Conservation (phyloP, 2,888 invertebrate genomes). For the Tiliacea aurago region DNA sequence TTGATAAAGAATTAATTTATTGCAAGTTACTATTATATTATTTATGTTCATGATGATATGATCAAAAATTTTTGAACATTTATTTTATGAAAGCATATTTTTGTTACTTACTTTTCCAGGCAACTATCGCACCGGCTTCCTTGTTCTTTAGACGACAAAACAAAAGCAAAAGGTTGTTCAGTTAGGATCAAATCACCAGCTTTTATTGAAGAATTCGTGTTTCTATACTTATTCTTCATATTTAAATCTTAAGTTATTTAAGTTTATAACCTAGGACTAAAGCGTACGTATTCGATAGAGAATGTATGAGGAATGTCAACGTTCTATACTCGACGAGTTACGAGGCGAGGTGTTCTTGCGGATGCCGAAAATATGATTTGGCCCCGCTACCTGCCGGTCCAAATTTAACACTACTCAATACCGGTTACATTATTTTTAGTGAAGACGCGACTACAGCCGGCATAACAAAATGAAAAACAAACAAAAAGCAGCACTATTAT, state of each 20-base stretch:
- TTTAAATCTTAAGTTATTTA: conserved; percentile 58
- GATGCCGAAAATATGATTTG: conserved; percentile 82
- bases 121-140: conserved; percentile 94
- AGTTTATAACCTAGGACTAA: conserved; percentile 57
- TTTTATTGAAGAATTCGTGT: conserved; percentile 84
- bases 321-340: conserved; percentile 70
- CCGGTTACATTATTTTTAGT: conserved; percentile 88
- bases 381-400: conserved; percentile 83
- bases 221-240: conserved; percentile 87
- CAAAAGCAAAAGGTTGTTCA: conserved; percentile 94
- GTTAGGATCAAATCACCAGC: conserved; percentile 93
- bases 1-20: not conserved
- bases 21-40: not conserved
- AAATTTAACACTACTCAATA: conserved; percentile 81
- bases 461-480: conserved; percentile 79
- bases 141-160: conserved; percentile 93
- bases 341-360: conserved; percentile 67
- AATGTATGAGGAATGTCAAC: conserved; percentile 79
- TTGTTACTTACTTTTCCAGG: conserved; percentile 91
- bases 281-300: conserved; percentile 67
- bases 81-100: not conserved
- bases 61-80: not conserved
- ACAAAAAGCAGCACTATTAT: conserved; percentile 76
- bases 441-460: conserved; percentile 76
- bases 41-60: not conserved